Evolutionary conservation across 2,113 vertebrate species (phyloP).

Genomic region (Anolis sagrei): DNA sequence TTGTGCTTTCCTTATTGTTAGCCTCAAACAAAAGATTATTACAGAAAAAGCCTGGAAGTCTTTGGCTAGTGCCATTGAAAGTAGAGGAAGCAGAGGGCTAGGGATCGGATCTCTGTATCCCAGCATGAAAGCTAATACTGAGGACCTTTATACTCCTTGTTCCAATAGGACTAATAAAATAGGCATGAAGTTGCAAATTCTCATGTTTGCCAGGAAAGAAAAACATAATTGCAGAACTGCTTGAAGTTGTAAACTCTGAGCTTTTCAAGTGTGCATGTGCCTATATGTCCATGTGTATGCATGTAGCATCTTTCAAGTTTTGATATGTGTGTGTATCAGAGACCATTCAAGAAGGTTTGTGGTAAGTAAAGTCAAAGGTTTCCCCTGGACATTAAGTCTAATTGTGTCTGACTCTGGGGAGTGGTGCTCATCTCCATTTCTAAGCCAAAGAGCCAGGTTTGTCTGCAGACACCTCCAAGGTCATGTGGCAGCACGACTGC

Average conservation of each 20-base stretch:
- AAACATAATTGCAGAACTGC: not conserved
- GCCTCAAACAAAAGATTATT: conserved; percentile 2
- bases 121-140: not conserved
- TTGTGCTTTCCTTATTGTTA: not conserved
- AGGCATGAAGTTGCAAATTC: not conserved
- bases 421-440: too few relatives aligned
- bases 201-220: not conserved
- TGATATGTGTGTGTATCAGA: too few relatives aligned
- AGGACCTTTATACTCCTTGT: not conserved
- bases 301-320: not conserved
- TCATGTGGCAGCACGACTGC: too few relatives aligned
- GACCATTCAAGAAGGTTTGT: too few relatives aligned
- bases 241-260: conserved; percentile 4
- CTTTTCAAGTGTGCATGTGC: too few relatives aligned
- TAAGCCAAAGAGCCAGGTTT: too few relatives aligned
- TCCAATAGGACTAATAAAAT: not conserved
- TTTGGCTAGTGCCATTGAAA: not conserved
- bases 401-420: too few relatives aligned
- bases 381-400: too few relatives aligned
- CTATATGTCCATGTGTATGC: too few relatives aligned
- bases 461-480: too few relatives aligned
- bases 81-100: not conserved
- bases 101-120: not conserved
- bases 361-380: too few relatives aligned
- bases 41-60: not conserved